A percentile compares a stretch with the other conserved stretches of the same genome.
Evolutionary conservation across 1,140 invertebrate genomes (phyloP).

Genomic region (Lerema accius): DNA sequence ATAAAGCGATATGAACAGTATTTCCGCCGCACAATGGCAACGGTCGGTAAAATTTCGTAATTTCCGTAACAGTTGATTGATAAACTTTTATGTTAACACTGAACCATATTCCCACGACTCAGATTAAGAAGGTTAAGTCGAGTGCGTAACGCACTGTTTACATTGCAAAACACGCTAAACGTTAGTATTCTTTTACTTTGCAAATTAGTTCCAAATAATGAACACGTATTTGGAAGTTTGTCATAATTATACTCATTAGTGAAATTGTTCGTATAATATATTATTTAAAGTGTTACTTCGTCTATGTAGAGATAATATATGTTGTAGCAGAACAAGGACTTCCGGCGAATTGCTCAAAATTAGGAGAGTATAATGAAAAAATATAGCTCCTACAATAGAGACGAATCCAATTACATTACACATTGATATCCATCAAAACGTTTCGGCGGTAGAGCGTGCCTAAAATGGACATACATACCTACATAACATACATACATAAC

Average conservation of each 20-base stretch:
- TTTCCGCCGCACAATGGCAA: slow-evolving; percentile 1
- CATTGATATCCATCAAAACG: too few species aligned
- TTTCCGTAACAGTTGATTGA: slow-evolving; percentile 33
- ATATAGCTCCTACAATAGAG: too few species aligned
- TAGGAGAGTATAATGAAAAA: too few species aligned
- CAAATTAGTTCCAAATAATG: slow-evolving; percentile 11
- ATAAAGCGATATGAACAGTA: not conserved
- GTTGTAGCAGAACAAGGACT: too few species aligned
- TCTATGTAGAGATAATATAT: too few species aligned
- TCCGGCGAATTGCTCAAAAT: too few species aligned
- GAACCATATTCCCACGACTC: not conserved
- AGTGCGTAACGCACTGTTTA: slow-evolving; percentile 22
- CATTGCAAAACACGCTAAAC: slow-evolving; percentile 21
- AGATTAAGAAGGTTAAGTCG: not conserved
- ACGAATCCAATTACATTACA: too few species aligned
- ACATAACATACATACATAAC: too few species aligned
- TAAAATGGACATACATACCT: too few species aligned
- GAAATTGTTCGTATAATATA: too few species aligned
- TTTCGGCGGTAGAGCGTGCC: too few species aligned
- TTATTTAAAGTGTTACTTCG: too few species aligned
- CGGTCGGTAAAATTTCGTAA: slow-evolving; percentile 27
- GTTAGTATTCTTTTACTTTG: slow-evolving; percentile 22
- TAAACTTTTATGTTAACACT: slow-evolving; percentile 18
- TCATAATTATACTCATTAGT: not conserved
- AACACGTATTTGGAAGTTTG: slow-evolving; percentile 9